Evolutionary conservation across 2,797 vertebrate species (phyloP).

Genomic region (Gambusia yucatana): DNA sequence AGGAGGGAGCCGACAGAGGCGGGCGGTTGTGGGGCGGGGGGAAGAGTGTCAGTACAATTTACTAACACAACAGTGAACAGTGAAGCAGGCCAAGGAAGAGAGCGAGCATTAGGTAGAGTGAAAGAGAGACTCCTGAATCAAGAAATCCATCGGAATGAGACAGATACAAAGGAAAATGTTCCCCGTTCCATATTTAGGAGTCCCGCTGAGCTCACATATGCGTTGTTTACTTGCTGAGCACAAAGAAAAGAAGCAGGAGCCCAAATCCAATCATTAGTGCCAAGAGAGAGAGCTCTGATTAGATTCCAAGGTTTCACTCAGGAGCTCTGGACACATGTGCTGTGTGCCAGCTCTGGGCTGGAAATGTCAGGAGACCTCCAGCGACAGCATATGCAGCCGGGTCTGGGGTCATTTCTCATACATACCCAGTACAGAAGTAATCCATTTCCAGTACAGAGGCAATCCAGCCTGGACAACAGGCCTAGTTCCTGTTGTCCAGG

Average conservation of each 20-base stretch:
- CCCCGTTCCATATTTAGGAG: conserved; percentile 31
- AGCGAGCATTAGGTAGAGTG: conserved; percentile 52
- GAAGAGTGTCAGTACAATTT: conserved; percentile 78
- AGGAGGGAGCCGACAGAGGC: conserved; percentile 32
- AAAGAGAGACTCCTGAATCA: conserved; percentile 54
- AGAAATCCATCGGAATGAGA: conserved; percentile 60
- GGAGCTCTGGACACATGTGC: conserved; percentile 74
- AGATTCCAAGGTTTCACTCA: conserved; percentile 64
- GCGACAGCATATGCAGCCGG: conserved; percentile 43
- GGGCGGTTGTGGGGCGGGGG: conserved; percentile 57
- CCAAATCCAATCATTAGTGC: conserved; percentile 63
- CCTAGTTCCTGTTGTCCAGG: conserved; percentile 29
- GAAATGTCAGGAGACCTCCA: conserved; percentile 78
- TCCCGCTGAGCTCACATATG: conserved; percentile 25
- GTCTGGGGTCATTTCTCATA: conserved; percentile 77
- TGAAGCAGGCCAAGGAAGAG: conserved; percentile 72
- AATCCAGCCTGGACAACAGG: conserved; percentile 39
- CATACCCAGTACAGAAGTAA: conserved; percentile 37
- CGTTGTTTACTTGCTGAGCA: conserved; percentile 42
- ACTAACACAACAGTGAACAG: conserved; percentile 82
- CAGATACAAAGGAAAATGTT: conserved; percentile 30
- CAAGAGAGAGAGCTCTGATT: conserved; percentile 65
- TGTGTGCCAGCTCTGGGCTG: conserved; percentile 56
- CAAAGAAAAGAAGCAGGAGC: conserved; percentile 36
- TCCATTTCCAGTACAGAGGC: conserved; percentile 39